A percentile compares a stretch with the other conserved stretches of the same genome.
Conservation (phyloP, 2,113 vertebrate species). For the Passerina amoena region DNA sequence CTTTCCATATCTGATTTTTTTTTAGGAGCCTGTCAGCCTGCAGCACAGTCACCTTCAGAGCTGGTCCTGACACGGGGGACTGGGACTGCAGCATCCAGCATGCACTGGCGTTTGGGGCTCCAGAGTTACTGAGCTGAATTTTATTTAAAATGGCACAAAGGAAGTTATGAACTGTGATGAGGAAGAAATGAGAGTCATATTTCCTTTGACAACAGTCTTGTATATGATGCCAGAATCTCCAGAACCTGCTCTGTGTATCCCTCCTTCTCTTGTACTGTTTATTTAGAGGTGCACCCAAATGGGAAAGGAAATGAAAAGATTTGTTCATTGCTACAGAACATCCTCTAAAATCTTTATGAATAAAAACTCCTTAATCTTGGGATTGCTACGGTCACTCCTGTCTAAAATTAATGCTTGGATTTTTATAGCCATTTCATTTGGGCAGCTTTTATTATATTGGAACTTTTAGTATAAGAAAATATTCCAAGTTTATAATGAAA, state of each 20-base stretch:
- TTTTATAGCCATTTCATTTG: neutral
- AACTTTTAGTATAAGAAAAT: neutral
- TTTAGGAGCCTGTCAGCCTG: neutral
- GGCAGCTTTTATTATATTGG: neutral
- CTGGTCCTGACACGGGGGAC: neutral
- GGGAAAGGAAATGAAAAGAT: constrained; percentile 37
- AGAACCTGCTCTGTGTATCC: neutral
- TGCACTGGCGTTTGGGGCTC: neutral
- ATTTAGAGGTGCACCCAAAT: neutral
- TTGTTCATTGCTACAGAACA: neutral
- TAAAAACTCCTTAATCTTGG: constrained; percentile 13
- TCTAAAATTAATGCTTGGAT: neutral
- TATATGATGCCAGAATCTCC: neutral
- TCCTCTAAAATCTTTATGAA: neutral
- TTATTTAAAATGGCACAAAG: constrained; percentile 40
- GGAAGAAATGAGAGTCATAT: constrained; percentile 23
- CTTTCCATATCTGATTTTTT: neutral
- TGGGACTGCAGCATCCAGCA: neutral
- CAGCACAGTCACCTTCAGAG: neutral
- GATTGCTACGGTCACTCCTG: neutral
- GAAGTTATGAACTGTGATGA: constrained; percentile 21
- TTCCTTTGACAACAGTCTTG: constrained; percentile 12
- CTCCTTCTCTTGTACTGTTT: neutral
- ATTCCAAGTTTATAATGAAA: neutral
- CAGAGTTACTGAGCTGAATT: neutral